Evolutionary conservation across 1,140 invertebrate species (phyloP).

Genomic region (Agrilus planipennis): DNA sequence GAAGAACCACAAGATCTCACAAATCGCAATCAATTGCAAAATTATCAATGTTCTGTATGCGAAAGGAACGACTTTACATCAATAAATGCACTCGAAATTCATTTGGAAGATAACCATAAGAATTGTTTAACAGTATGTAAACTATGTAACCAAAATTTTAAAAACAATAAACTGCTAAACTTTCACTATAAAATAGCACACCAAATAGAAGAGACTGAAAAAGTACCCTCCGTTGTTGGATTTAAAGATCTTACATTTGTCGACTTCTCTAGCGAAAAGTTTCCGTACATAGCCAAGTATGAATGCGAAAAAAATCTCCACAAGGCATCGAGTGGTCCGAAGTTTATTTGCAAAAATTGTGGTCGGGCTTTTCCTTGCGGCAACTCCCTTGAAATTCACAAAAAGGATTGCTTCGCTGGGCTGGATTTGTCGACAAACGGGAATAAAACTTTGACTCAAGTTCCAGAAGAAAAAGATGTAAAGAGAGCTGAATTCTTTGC

Average conservation of each 20-base stretch:
- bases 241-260: constrained; percentile 67
- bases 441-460: constrained; percentile 16
- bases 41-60: constrained; percentile 45
- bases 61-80: constrained; percentile 47
- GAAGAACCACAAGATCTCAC: constrained; percentile 19
- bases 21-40: constrained; percentile 14
- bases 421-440: constrained; percentile 19
- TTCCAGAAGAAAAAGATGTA: constrained; percentile 39
- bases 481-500: constrained; percentile 68
- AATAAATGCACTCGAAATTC: constrained; percentile 46
- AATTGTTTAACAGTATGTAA: constrained; percentile 56
- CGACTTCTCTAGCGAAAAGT: constrained; percentile 67
- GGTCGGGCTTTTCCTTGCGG: constrained; percentile 60
- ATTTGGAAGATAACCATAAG: constrained; percentile 59
- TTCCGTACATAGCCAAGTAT: constrained; percentile 59
- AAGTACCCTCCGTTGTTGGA: constrained; percentile 38
- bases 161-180: constrained; percentile 55
- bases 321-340: constrained; percentile 45
- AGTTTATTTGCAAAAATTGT: constrained; percentile 62
- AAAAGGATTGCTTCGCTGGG: constrained; percentile 38
- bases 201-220: constrained; percentile 14
- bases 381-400: constrained; percentile 55
- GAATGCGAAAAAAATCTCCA: constrained; percentile 59
- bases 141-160: constrained; percentile 55
- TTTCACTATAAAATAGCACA: constrained; percentile 39